Evolutionary conservation across 2,888 invertebrate genomes (phyloP).

Genomic region (Synergus japonicus): DNA sequence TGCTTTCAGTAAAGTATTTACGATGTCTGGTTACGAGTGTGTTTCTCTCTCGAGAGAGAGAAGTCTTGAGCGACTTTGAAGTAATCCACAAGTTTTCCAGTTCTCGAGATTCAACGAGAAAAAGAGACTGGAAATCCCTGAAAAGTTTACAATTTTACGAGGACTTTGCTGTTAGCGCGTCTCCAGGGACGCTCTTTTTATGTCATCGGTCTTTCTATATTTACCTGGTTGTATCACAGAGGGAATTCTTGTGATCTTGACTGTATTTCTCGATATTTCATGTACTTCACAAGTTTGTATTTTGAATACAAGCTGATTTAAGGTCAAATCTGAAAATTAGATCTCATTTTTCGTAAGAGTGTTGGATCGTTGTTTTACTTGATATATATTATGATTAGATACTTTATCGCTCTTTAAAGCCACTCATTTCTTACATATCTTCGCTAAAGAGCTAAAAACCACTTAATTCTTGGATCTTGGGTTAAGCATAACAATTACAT

Average conservation of each 20-base stretch:
- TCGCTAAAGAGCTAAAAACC: too few species aligned
- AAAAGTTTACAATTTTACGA: conserved; percentile 18
- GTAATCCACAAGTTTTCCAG: conserved; percentile 33
- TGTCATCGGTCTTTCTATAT: conserved; percentile 19
- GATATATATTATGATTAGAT: too few species aligned
- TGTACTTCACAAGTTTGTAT: not conserved
- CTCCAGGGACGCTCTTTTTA: conserved; percentile 28
- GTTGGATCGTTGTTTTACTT: too few species aligned
- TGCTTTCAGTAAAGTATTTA: conserved; percentile 22
- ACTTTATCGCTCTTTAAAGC: too few species aligned
- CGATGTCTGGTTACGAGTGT: conserved; percentile 8
- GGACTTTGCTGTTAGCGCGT: conserved; percentile 33
- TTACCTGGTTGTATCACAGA: not conserved
- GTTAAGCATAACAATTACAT: not conserved
- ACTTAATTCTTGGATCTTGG: not conserved
- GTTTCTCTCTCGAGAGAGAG: not conserved
- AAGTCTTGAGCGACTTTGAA: conserved; percentile 32
- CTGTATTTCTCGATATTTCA: not conserved
- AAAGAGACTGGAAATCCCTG: conserved; percentile 12
- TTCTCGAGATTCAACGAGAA: not conserved
- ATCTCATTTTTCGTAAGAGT: too few species aligned
- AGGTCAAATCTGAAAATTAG: not conserved
- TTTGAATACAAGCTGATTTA: not conserved
- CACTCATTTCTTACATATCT: too few species aligned
- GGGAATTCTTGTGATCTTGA: conserved; percentile 2